Evolutionary conservation across 1,140 invertebrate genomes (phyloP), one percentile per base, ranked within the genome.

Genomic region (Trichonephila inaurata): DNA sequence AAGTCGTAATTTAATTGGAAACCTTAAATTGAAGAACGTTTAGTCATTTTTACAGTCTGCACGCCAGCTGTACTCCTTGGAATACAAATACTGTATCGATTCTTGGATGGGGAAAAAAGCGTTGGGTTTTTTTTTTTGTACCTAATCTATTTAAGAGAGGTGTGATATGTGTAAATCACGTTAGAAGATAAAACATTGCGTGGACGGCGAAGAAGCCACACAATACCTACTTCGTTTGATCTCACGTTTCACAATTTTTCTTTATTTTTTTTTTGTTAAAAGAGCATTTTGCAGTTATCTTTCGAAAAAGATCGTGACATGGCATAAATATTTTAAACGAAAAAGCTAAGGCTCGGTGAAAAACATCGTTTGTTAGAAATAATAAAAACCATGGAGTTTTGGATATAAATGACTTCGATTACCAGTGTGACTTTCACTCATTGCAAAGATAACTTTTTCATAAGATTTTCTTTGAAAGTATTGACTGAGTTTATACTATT

Each of bases 201-300:
- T n/a, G 6, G 66, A 10, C 10, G 14, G n/a, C n/a, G 7, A 8
- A 12, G 66, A 69, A 69, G 66, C 66, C 66, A 12, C 24, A 69
- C n/a, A 69, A n/a, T 69, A 8, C n/a, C 21, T 24, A 69, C 66
- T 69, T 69, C n/a, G 21, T 69, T 69, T 24, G 66, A 69, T 69
- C n/a, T 69, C 66, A 21, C n/a, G 66, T 69, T 69, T 69, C 66
- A 10, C 6, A 69, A 69, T 10, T 69, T 28, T 14, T 69, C 24
- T 69, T 18, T 18, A 40, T 40, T 40, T 40, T n/a, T n/a, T n/a
- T 62, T 62, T 18, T 7, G 10, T 28, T 69, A 10, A 69, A 12
- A n/a, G n/a, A 69, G 66, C 66, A 69, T 24, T 69, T 69, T 69
- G n/a, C 3, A 69, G 66, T 69, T 69, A n/a, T 69, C 66, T 69